Conservation (phyloP, 2,113 vertebrate species). For the Zapornia atra region DNA sequence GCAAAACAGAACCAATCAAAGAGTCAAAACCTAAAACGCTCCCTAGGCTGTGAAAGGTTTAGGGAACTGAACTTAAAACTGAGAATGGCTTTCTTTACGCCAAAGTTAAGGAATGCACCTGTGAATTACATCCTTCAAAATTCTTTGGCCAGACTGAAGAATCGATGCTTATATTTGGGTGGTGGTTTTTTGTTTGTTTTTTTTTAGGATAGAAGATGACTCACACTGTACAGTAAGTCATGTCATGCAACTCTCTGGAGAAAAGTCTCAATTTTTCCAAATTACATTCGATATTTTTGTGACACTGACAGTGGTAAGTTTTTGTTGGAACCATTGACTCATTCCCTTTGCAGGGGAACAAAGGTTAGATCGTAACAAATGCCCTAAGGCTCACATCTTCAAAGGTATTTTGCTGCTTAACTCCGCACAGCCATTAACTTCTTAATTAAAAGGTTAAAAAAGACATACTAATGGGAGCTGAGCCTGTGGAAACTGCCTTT, state of each 20-base stretch:
- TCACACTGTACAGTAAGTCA: constrained; percentile 4
- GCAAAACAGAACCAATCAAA: neutral
- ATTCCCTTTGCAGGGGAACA: neutral
- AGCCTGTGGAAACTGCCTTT: neutral
- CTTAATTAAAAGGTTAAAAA: constrained; percentile 30
- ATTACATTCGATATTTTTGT: constrained; percentile 1
- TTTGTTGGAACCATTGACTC: neutral
- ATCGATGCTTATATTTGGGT: neutral
- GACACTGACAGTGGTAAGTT: neutral
- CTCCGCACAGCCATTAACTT: neutral
- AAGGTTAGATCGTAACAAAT: neutral
- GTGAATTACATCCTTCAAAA: neutral
- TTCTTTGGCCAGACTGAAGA: neutral
- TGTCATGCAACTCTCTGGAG: neutral
- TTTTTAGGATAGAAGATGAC: neutral
- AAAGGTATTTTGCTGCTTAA: constrained; percentile 21
- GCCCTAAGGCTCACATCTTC: neutral
- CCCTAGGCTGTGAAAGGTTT: neutral
- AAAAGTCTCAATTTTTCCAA: constrained; percentile 8
- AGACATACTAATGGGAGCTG: neutral
- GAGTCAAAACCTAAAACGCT: neutral
- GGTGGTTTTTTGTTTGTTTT: neutral
- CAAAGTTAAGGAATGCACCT: neutral
- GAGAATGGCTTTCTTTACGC: neutral
- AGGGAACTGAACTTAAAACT: neutral